Base-by-base conservation (phyloP, 1,140 invertebrate genomes). In the Drosophila navojoa region DNA sequence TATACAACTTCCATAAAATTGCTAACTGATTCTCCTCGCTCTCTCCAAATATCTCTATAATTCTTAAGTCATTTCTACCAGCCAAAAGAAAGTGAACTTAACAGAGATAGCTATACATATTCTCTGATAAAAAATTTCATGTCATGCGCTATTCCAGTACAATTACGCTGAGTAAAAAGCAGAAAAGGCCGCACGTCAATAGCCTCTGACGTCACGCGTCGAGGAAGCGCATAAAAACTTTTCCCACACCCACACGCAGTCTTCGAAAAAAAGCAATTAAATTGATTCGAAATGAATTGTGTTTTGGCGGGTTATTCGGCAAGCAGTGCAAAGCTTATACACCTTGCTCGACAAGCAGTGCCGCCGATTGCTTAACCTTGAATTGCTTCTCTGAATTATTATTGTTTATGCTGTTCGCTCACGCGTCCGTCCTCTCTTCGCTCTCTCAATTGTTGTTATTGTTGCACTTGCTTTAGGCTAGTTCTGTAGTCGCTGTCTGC, bases 321-420 rank as follows among this genome's bases (percentile, higher is more conserved):
- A 86, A 87, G 79, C 82, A 82, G 79, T 82, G 0, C 0, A n/a
- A 6, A 77, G 81, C 81, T 71, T 71, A 6, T 13, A 10, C 11
- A n/a, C 35, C 38, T 45, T 45, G 42, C 42, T 6, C n/a, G 0
- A 6, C 49, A 72, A 69, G 55, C 57, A 70, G 47, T 70, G 4
- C 22, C 13, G 15, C 50, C 2, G 35, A 59, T 64, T 50, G 66
- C 22, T 49, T 81, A 86, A 86, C 81, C 81, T 86, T 86, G 81
- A 85, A 79, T 69, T 55, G 16, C 44, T 55, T 40, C n/a, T 62
- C 49, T 25, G 59, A 45, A 29, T 67, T 74, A 50, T 68, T 73
- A 58, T 78, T 81, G 70, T 81, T 68, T 68, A 71, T 57, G 62
- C 60, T 47, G 42, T 50, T 63, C 66, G 74, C 63, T 55, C 59